Base-by-base conservation (phyloP, 2,797 vertebrate species). In the Hephaestus fuliginosus region DNA sequence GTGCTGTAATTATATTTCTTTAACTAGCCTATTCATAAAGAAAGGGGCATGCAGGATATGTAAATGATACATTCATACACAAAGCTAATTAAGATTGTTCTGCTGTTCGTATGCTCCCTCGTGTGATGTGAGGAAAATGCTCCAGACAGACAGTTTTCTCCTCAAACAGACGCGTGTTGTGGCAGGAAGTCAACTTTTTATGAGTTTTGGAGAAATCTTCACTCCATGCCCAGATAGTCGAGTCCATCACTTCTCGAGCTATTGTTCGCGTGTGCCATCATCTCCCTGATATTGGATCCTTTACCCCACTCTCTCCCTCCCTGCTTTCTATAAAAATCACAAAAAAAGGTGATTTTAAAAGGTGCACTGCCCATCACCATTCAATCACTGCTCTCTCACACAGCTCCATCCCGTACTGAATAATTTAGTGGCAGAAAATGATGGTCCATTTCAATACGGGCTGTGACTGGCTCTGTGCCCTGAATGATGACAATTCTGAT, bases 361-460 rank as follows among this genome's bases (percentile, higher is more conserved):
- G 30, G 69, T 22, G 41, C 20, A 70, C 55, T 70, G 52, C 81
- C 81, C 64, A 84, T 88, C 81, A 41, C 57, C 30, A 57, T 75
- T 70, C 82, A 56, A 69, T 84, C 80, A 69, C 56, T 56, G 56
- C 70, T 84, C 86, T n/a, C 76, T 89, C 83, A 83, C 75, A 44
- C 75, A 69, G 65, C 78, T 74, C 56, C 69, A 67, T 71, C 81
- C 75, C 63, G 76, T 0, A 44, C 62, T 91, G 78, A 92, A 89
- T 92, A 62, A 90, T 88, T 89, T 81, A 92, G 61, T 5, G 18
- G 57, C 49, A 81, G 83, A 86, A 87, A 87, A 86, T 57, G 71
- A 82, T 76, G 82, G 74, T 52, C 63, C 74, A 77, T 85, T 85
- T 71, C 78, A 33, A 68, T 65, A 72, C 9, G 9, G 9, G 57